These are phyloP conservation scores for Drosophila hydei DNA, from an alignment of 1,140 invertebrate species.

Conservation along the genomic window DNA sequence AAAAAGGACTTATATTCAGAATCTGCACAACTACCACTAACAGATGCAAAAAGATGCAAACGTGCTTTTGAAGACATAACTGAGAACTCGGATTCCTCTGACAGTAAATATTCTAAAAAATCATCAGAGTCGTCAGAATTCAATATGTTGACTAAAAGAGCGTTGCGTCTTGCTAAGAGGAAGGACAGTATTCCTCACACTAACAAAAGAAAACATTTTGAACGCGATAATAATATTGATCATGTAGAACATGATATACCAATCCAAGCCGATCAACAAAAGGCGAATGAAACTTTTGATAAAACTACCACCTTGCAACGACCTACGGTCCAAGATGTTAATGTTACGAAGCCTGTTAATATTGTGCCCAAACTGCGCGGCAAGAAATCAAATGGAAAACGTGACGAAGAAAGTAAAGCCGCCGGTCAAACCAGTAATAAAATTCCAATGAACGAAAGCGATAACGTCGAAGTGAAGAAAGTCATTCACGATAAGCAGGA, in stretches of 20 bases:
- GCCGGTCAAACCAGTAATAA: conserved; percentile 18
- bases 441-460: conserved; percentile 1
- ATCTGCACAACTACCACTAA: conserved; percentile 13
- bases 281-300: conserved; percentile 13
- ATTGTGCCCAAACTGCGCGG: conserved; percentile 83
- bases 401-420: conserved; percentile 51
- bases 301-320: conserved; percentile 9
- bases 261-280: conserved; percentile 10
- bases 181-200: conserved; percentile 79
- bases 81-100: conserved; percentile 64
- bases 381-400: conserved; percentile 79
- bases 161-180: conserved; percentile 70
- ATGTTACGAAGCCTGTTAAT: conserved; percentile 65
- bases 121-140: conserved; percentile 54
- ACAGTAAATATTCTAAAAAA: conserved; percentile 56
- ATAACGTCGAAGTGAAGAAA: conserved; percentile 17
- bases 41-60: conserved; percentile 52
- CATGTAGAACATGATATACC: not conserved
- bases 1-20: conserved; percentile 36
- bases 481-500: conserved; percentile 5
- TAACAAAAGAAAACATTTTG: conserved; percentile 75
- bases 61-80: conserved; percentile 39
- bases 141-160: conserved; percentile 59
- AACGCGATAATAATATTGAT: conserved; percentile 42
- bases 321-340: conserved; percentile 19